Evolutionary conservation across 1,140 invertebrate species (phyloP).

Genomic region (Ylistrum balloti): DNA sequence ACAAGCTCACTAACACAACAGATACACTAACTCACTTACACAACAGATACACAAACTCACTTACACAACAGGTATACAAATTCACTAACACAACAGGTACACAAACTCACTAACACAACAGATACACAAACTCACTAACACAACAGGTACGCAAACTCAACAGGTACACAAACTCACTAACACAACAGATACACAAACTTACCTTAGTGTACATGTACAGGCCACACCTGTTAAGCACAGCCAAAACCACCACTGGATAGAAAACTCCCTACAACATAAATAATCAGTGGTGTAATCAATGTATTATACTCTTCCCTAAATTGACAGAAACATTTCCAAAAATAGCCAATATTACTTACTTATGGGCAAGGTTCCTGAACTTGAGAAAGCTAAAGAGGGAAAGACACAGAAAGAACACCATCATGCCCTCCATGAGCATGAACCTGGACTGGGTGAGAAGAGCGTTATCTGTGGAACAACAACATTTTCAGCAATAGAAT

Average conservation of each 20-base stretch:
- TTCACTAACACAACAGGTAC: not conserved
- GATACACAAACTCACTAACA: not conserved
- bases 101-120: no score
- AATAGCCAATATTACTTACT: conserved; percentile 68
- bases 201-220: conserved; percentile 87
- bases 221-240: conserved; percentile 85
- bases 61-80: not conserved
- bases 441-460: conserved; percentile 96
- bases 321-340: no score
- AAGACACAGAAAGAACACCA: conserved; percentile 93
- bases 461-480: conserved; percentile 69
- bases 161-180: no score
- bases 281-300: no score
- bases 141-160: not conserved
- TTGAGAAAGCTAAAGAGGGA: conserved; percentile 91
- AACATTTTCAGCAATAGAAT: no score
- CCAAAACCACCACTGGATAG: conserved; percentile 88
- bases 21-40: not conserved
- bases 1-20: not conserved
- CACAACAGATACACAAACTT: conserved; percentile 64
- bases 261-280: conserved; percentile 83
- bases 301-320: no score
- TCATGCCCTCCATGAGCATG: conserved; percentile 96
- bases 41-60: not conserved
- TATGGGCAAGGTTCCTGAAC: conserved; percentile 84